Evolutionary conservation across 2,113 vertebrate species (phyloP).

Genomic region (Stegastes partitus): DNA sequence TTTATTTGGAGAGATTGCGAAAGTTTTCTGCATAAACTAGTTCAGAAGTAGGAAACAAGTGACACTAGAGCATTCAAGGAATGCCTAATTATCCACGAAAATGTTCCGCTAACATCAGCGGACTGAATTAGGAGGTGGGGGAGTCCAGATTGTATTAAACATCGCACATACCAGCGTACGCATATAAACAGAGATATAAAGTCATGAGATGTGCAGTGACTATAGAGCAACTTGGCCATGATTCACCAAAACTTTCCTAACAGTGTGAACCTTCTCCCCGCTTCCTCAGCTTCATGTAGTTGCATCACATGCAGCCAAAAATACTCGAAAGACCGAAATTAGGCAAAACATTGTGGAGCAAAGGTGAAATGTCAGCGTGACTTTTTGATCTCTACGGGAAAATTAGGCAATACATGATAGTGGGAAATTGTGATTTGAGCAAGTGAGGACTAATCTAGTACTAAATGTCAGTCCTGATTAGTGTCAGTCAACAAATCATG

Average conservation of each 20-base stretch:
- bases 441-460: neutral
- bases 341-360: neutral
- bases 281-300: slow-evolving; percentile 15
- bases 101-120: neutral
- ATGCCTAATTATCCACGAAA: neutral
- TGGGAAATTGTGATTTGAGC: neutral
- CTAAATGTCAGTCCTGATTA: neutral
- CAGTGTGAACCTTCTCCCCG: slow-evolving; percentile 23
- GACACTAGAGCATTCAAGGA: too few species aligned
- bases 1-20: neutral
- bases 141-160: neutral
- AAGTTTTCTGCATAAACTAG: neutral
- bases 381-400: neutral
- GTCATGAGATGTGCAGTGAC: slow-evolving; percentile 31
- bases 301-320: slow-evolving; percentile 10
- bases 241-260: slow-evolving; percentile 37
- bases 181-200: slow-evolving; percentile 30
- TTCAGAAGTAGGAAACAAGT: neutral
- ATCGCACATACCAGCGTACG: neutral
- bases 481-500: slow-evolving; percentile 4
- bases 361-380: neutral
- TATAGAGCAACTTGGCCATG: slow-evolving; percentile 33
- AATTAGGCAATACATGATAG: too few species aligned
- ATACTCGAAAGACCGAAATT: neutral
- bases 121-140: neutral